Conservation (phyloP, 2,797 vertebrate genomes). For the Phrynocephalus forsythii region DNA sequence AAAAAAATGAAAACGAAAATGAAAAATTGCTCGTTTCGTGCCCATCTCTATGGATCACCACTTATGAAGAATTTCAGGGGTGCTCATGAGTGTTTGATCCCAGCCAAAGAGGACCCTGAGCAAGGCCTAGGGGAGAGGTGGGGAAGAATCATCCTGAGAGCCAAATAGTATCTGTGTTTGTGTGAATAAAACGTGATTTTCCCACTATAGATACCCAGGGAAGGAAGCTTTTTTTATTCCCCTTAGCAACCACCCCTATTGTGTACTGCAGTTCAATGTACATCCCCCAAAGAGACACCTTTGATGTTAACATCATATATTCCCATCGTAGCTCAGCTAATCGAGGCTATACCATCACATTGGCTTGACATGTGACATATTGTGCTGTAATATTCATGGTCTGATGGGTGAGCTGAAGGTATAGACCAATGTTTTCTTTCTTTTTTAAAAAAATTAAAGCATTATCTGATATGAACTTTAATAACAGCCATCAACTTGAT, state of each 20-base stretch:
- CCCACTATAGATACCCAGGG: background rate
- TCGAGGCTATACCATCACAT: conserved; percentile 51
- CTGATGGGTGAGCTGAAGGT: conserved; percentile 73
- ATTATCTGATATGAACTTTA: conserved; percentile 68
- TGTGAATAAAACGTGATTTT: background rate
- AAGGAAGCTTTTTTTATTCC: background rate
- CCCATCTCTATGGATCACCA: too few relatives aligned
- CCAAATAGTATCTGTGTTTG: too few relatives aligned
- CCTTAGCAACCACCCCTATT: background rate
- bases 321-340: conserved; percentile 54
- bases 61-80: too few relatives aligned
- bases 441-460: conserved; percentile 34
- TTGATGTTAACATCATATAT: conserved; percentile 45
- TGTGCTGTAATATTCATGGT: conserved; percentile 39
- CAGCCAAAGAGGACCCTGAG: too few relatives aligned
- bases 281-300: background rate
- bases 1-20: too few relatives aligned
- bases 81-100: too few relatives aligned
- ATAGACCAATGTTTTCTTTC: conserved; percentile 59
- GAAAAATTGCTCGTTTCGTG: too few relatives aligned
- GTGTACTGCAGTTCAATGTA: background rate
- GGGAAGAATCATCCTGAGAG: too few relatives aligned
- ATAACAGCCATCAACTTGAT: conserved; percentile 71
- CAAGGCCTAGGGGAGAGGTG: too few relatives aligned
- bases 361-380: conserved; percentile 49